Evolutionary conservation across 2,113 vertebrate species (phyloP), one percentile per base, ranked within the genome.

Genomic region (Coturnix japonica): DNA sequence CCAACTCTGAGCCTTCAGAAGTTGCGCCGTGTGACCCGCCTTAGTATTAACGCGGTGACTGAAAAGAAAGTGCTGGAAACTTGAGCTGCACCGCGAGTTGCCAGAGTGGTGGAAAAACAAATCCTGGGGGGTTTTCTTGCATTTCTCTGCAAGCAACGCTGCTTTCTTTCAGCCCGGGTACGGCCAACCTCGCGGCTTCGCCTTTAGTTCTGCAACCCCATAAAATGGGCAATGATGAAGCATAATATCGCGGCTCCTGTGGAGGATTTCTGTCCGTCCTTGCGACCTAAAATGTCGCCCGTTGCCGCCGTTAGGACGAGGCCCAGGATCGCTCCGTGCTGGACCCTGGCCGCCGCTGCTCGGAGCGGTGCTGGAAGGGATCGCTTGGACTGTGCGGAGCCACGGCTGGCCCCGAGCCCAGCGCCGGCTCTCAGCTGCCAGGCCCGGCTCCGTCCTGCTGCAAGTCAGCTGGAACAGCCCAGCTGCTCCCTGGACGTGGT

Each of bases 381-480:
- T 59, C 26, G 61, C 69, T 95, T 10, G 70, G 54, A 90, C 85
- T 87, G 73, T 35, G 33, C 83, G 64, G 35, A 71, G 73, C 60
- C 39, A 20, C 33, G 43, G 37, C 87, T 91, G 90, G 87, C 82
- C 21, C 41, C 49, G 37, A 79, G 87, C 88, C 85, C 64, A 63
- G 64, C 81, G 57, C 95, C 8, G 19, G 59, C 23, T 61, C 59
- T 37, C 33, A 11, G 59, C 59, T 61, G 59, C 59, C 59, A 61
- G 59, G 33, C 4, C 22, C 35, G 35, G 94, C 89, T 79, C 64
- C 30, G 92, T 96, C 31, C 31, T 57, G 54, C 54, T 57, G 54
- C 18, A 57, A n/a, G 97, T 97, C 95, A 97, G 93, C 96, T 97
- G 91, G 97, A 97, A 98, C 97, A 97, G 37, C 96, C 90, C 97